Conservation (phyloP, 2,888 invertebrate species). For the Cancer borealis region DNA sequence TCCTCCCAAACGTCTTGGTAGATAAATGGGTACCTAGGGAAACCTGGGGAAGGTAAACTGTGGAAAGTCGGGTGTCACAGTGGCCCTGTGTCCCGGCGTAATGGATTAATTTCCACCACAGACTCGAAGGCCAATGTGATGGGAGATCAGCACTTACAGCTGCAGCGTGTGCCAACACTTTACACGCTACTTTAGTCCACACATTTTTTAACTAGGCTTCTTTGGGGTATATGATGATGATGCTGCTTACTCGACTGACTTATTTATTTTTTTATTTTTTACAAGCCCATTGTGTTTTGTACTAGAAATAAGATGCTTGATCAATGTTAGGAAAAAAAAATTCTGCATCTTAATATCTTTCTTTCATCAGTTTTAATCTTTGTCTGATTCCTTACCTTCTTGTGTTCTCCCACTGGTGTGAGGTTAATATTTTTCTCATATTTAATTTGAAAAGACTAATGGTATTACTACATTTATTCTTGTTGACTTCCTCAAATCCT, state of each 20-base stretch:
- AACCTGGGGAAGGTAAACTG: no score
- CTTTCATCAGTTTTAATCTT: background rate
- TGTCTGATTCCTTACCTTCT: background rate
- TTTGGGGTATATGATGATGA: background rate
- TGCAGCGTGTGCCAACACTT: no score
- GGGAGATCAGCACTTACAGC: no score
- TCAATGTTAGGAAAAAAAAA: background rate
- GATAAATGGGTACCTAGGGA: no score
- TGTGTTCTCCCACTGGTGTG: background rate
- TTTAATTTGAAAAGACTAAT: background rate
- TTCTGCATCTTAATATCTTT: background rate
- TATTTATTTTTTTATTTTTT: no score
- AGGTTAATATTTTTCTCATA: background rate
- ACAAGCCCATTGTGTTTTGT: background rate
- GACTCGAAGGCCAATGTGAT: no score
- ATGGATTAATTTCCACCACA: no score
- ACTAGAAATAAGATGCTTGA: background rate
- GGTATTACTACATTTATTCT: background rate
- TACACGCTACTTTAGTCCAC: background rate
- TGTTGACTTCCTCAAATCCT: constrained; percentile 49
- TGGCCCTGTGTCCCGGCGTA: no score
- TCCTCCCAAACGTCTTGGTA: no score
- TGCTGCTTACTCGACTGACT: background rate
- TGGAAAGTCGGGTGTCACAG: no score
- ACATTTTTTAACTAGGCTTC: background rate